Base-by-base conservation (phyloP, 2,797 vertebrate species). In the Argya squamiceps region DNA sequence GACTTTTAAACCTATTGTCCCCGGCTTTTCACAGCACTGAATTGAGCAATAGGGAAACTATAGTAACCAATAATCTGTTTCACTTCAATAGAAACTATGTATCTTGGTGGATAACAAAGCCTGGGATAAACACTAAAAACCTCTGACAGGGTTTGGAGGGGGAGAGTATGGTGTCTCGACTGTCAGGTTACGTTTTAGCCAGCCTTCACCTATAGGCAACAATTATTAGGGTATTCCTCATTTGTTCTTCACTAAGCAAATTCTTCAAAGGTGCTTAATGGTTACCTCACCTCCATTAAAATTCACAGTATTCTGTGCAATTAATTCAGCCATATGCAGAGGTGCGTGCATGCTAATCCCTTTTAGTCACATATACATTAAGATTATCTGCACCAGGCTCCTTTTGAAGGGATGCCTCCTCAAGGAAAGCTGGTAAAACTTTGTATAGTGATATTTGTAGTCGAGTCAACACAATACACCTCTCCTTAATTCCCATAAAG, bases 41-140 rank as follows among this genome's bases (percentile, higher is more conserved):
- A 97, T 92, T 97, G 93, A 98, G 97, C 96, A 97, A 95, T 97
- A 98, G 96, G 96, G 98, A 99, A 98, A 98, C 98, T 98, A 98
- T 98, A 98, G 98, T 98, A 98, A 98, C 98, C 98, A 98, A 98
- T 98, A 98, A 98, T 98, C 97, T 97, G 96, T 97, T 98, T 98
- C 97, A 97, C 97, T 97, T 98, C 97, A 98, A 98, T 98, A 96
- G 97, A 98, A 99, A 98, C 97, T 98, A 98, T 98, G 98, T 98
- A 97, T 98, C 97, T 98, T 97, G 97, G 97, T 97, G 97, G 97
- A 96, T 97, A 98, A 98, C 96, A 98, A 98, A 98, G 98, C 96
- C 96, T 89, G 95, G 97, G 97, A 97, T 98, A 98, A 98, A 98
- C 96, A 97, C 94, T 83, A 91, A 98, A 98, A 97, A 94, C 88